These are phyloP conservation scores for Podarcis siculus DNA, from an alignment of 2,797 vertebrate genomes.

Conservation along the genomic window DNA sequence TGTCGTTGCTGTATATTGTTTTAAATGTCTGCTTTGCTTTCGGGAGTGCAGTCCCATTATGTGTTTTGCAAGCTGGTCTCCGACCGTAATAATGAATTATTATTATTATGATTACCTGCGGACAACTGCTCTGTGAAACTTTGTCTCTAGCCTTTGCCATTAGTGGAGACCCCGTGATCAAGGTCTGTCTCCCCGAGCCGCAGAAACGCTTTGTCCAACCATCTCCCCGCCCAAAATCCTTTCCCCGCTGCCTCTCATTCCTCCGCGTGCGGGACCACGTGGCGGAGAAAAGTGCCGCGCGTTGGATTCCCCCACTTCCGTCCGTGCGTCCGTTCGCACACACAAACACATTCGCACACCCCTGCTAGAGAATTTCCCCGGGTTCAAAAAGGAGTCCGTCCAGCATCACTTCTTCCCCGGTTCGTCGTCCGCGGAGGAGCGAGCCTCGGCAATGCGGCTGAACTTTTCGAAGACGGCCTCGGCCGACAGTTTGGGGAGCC, in stretches of 20 bases:
- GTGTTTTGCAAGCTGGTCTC: too few relatives aligned
- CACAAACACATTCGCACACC: background rate
- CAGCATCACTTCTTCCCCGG: slow-evolving; percentile 59
- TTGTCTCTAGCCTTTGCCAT: background rate
- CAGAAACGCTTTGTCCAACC: background rate
- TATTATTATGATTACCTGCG: too few relatives aligned
- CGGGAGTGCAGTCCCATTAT: too few relatives aligned
- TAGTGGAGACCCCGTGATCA: background rate
- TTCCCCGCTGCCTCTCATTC: background rate
- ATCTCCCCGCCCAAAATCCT: background rate
- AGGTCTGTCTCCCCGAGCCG: too few relatives aligned
- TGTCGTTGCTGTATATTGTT: too few relatives aligned
- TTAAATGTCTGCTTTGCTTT: too few relatives aligned
- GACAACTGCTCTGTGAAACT: background rate
- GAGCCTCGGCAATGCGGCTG: slow-evolving; percentile 79
- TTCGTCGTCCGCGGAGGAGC: slow-evolving; percentile 16
- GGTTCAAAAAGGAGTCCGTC: fast-evolving
- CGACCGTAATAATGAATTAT: too few relatives aligned
- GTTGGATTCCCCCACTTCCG: background rate
- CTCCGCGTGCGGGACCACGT: too few relatives aligned
- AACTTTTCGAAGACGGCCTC: slow-evolving; percentile 87
- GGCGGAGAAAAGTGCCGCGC: background rate
- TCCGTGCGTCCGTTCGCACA: fast-evolving
- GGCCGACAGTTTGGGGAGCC: slow-evolving; percentile 83
- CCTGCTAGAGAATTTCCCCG: fast-evolving